These are phyloP conservation scores for Slavum lentiscoides DNA, from an alignment of 2,888 invertebrate genomes.

Conservation along the genomic window DNA sequence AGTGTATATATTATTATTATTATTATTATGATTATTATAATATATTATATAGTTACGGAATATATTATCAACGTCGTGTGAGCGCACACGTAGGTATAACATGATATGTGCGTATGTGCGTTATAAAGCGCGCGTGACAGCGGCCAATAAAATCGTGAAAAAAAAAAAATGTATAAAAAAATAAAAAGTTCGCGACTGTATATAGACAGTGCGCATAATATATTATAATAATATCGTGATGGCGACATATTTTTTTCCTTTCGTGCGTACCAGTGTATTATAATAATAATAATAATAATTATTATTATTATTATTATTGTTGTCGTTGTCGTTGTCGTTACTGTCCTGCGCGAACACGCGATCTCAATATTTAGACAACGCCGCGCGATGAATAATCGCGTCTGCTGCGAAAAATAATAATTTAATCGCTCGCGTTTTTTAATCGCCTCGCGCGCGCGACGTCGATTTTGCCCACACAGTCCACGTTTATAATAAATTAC, in stretches of 20 bases:
- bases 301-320: slow-evolving; percentile 4
- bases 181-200: too few relatives aligned
- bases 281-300: too few relatives aligned
- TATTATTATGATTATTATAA: too few relatives aligned
- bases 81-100: too few relatives aligned
- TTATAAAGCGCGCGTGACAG: slow-evolving; percentile 39
- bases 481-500: background rate
- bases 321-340: background rate
- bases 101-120: background rate
- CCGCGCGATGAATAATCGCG: slow-evolving; percentile 37
- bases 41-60: too few relatives aligned
- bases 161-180: background rate
- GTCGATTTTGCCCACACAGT: slow-evolving; percentile 30
- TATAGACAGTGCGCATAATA: too few relatives aligned
- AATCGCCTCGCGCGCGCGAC: background rate
- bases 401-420: slow-evolving; percentile 6
- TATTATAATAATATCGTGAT: too few relatives aligned
- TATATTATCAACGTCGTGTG: too few relatives aligned
- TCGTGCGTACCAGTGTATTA: too few relatives aligned
- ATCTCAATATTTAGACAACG: slow-evolving; percentile 52
- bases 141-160: slow-evolving; percentile 32
- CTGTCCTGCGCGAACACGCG: slow-evolving; percentile 17
- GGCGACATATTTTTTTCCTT: too few relatives aligned
- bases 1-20: too few relatives aligned
- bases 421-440: too few relatives aligned